Conservation (phyloP, 92 coral and sea anemone species). For the Palythoa heliodiscus region DNA sequence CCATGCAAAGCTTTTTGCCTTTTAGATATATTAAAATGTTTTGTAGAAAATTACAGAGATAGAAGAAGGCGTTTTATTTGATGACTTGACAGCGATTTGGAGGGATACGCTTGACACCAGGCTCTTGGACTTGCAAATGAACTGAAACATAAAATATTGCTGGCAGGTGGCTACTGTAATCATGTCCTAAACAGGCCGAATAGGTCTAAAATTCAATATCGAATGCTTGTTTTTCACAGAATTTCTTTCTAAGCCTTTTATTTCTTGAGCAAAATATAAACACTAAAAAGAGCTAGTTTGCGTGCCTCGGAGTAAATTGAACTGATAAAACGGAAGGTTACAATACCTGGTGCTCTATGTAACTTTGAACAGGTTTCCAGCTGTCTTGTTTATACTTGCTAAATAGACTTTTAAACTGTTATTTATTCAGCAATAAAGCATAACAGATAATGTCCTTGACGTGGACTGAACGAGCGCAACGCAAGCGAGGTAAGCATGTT, state of each 20-base stretch:
- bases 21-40: neutral
- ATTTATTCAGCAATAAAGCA: neutral
- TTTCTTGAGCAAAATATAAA: neutral
- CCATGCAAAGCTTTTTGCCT: neutral
- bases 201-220: neutral
- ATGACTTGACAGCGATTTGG: neutral
- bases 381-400: constrained; percentile 19
- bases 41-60: too few species aligned
- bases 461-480: neutral
- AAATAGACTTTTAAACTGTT: neutral
- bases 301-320: neutral
- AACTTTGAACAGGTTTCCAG: neutral
- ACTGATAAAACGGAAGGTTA: neutral
- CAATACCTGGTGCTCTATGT: neutral
- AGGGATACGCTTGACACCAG: neutral
- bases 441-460: constrained; percentile 13
- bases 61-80: neutral
- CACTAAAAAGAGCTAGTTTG: neutral
- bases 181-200: neutral
- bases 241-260: neutral
- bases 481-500: constrained; percentile 19
- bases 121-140: neutral
- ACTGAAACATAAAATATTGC: neutral
- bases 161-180: constrained; percentile 19
- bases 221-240: neutral